Evolutionary conservation across 1,140 invertebrate genomes (phyloP).

Genomic region (Dufourea novaeangliae): DNA sequence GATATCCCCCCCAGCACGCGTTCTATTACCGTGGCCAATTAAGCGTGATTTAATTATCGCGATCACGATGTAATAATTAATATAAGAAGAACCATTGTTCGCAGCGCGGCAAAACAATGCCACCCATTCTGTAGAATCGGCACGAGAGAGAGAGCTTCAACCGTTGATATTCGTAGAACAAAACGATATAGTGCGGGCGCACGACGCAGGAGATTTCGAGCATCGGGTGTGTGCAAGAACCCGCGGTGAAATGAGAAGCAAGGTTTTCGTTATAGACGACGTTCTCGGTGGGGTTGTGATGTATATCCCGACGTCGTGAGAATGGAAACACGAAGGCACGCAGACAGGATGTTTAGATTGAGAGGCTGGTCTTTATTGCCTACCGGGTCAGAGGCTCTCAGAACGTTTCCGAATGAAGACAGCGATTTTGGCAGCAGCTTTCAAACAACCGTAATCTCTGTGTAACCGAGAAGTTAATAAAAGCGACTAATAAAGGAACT

Average conservation of each 20-base stretch:
- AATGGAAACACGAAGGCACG: slow-evolving; percentile 43
- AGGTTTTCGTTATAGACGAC: slow-evolving; percentile 15
- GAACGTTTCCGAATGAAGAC: not conserved
- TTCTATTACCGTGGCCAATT: slow-evolving; percentile 23
- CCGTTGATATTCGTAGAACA: not conserved
- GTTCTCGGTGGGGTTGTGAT: slow-evolving; percentile 31
- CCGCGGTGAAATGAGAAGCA: not conserved
- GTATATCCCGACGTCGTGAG: slow-evolving; percentile 38
- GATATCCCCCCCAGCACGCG: not conserved
- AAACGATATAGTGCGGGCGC: not conserved
- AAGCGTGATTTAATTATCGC: slow-evolving; percentile 42
- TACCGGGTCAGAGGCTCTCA: slow-evolving; percentile 30
- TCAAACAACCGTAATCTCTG: not conserved
- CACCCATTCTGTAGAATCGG: too few species aligned
- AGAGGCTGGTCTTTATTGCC: slow-evolving; percentile 61
- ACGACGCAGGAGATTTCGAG: not conserved
- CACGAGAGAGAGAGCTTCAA: not conserved
- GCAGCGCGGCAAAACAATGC: not conserved
- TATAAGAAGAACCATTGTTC: slow-evolving; percentile 24
- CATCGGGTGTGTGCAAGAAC: not conserved
- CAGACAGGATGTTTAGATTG: slow-evolving; percentile 69
- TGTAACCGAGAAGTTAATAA: not conserved
- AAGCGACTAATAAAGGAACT: not conserved
- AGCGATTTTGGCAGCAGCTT: not conserved
- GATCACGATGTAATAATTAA: slow-evolving; percentile 30